Evolutionary conservation across 2,797 vertebrate species (phyloP).

Genomic region (Neosilurus hyrtlii): DNA sequence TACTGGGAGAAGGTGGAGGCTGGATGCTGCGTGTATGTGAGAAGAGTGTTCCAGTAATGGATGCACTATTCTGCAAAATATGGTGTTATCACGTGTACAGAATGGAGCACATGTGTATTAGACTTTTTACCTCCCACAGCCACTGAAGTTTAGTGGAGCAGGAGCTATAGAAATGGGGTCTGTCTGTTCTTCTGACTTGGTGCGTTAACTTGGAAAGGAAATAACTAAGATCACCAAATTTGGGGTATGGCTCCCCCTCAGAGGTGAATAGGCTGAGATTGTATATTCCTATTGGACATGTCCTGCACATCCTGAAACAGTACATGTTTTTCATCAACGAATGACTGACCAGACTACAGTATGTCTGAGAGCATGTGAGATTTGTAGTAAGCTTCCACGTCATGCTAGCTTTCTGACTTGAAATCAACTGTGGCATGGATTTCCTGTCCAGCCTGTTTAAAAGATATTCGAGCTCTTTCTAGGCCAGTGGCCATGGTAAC

Average conservation of each 20-base stretch:
- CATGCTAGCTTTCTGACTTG: background rate
- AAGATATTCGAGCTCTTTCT: background rate
- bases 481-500: conserved; percentile 8
- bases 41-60: background rate
- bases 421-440: background rate
- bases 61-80: background rate
- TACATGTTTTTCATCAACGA: background rate
- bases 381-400: background rate
- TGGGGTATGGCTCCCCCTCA: too few relatives aligned
- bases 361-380: background rate
- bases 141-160: too few relatives aligned
- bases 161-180: too few relatives aligned
- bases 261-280: too few relatives aligned
- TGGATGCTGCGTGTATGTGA: background rate
- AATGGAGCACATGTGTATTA: too few relatives aligned
- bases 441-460: background rate
- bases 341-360: background rate
- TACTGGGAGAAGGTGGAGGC: background rate
- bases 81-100: background rate
- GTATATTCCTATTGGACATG: too few relatives aligned
- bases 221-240: too few relatives aligned
- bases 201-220: too few relatives aligned
- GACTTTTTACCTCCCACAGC: too few relatives aligned
- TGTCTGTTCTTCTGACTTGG: too few relatives aligned
- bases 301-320: background rate